These are phyloP conservation scores for Perizoma flavofasciatum DNA, from an alignment of 2,888 invertebrate genomes.

Conservation along the genomic window DNA sequence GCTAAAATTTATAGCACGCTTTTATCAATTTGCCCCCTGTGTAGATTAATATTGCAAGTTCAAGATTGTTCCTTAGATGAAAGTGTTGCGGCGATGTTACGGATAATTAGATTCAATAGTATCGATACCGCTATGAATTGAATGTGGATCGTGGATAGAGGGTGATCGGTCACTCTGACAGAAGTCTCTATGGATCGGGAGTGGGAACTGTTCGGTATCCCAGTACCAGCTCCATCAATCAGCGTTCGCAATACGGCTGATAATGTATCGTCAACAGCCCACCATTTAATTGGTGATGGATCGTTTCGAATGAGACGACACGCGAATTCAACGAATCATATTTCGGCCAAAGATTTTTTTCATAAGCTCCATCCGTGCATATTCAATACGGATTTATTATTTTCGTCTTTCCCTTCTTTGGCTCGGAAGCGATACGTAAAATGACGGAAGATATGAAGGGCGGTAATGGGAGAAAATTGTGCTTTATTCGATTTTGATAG, in stretches of 20 bases:
- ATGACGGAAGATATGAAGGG: conserved; percentile 81
- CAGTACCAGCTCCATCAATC: conserved; percentile 73
- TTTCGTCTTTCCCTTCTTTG: conserved; percentile 78
- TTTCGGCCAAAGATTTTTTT: conserved; percentile 59
- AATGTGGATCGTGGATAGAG: conserved; percentile 42
- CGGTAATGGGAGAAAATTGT: conserved; percentile 82
- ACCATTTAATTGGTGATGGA: conserved; percentile 82
- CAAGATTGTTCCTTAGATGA: conserved; percentile 48
- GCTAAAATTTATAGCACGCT: conserved; percentile 57
- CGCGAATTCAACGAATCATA: conserved; percentile 61
- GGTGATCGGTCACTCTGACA: conserved; percentile 70
- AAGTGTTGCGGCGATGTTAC: conserved; percentile 41
- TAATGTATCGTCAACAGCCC: conserved; percentile 77
- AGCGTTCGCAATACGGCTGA: conserved; percentile 70
- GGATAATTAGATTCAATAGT: conserved; percentile 46
- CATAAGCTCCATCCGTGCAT: conserved; percentile 71
- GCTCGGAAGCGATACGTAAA: conserved; percentile 82
- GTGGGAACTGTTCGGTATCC: conserved; percentile 51
- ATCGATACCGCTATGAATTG: conserved; percentile 48
- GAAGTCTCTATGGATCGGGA: conserved; percentile 58
- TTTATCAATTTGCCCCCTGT: conserved; percentile 50
- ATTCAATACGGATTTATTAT: conserved; percentile 82
- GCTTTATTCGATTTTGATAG: conserved; percentile 83
- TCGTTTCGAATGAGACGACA: conserved; percentile 54
- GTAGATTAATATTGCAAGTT: conserved; percentile 48